Evolutionary conservation across 2,888 invertebrate genomes (phyloP).

Genomic region (Diarsia dahlii): DNA sequence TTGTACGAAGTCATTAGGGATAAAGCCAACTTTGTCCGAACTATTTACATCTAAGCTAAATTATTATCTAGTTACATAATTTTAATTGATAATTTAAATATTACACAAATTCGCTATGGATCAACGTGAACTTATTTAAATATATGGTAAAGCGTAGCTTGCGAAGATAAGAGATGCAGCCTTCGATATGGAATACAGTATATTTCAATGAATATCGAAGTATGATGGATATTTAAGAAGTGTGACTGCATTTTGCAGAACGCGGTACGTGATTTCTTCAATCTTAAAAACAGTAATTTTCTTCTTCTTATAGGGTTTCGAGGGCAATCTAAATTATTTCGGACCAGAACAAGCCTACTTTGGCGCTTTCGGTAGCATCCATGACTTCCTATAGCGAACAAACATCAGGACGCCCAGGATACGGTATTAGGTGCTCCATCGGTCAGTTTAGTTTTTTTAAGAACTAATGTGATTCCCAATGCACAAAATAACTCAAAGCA

Average conservation of each 20-base stretch:
- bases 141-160: constrained; percentile 43
- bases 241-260: not conserved
- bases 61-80: constrained; percentile 63
- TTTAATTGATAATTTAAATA: constrained; percentile 62
- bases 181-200: constrained; percentile 38
- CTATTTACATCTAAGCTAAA: constrained; percentile 73
- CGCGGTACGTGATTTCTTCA: not conserved
- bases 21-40: constrained; percentile 64
- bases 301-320: too few species aligned
- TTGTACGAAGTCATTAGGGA: constrained; percentile 54
- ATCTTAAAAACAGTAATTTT: constrained; percentile 11
- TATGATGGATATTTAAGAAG: constrained; percentile 20
- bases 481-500: not conserved
- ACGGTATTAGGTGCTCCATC: too few species aligned
- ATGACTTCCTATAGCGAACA: too few species aligned
- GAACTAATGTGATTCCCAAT: not conserved
- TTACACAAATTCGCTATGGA: constrained; percentile 57
- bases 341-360: too few species aligned
- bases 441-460: too few species aligned
- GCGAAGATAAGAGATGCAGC: constrained; percentile 4
- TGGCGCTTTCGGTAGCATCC: too few species aligned
- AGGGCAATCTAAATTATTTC: too few species aligned
- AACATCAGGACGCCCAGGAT: too few species aligned
- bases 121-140: constrained; percentile 52
- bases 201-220: constrained; percentile 21